Evolutionary conservation across 1,140 invertebrate species (phyloP).

Genomic region (Drosophila tristis): DNA sequence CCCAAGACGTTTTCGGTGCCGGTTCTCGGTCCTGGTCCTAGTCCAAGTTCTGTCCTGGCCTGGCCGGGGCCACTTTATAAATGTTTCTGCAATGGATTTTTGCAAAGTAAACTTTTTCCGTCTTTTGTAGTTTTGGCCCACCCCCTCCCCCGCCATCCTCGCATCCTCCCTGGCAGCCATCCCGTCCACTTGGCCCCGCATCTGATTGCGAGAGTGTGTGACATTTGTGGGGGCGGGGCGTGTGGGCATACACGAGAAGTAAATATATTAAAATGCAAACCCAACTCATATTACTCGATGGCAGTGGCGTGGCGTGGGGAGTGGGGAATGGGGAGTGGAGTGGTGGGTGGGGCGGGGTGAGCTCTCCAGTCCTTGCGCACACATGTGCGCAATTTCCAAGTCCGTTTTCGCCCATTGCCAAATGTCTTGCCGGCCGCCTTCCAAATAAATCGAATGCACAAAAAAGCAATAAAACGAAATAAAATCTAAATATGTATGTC

Average conservation of each 20-base stretch:
- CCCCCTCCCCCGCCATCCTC: too few species aligned
- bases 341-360: slow-evolving; percentile 4
- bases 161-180: not conserved
- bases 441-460: slow-evolving; percentile 82
- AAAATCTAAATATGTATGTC: slow-evolving; percentile 79
- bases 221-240: slow-evolving; percentile 51
- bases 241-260: slow-evolving; percentile 9
- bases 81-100: slow-evolving; percentile 80
- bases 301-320: not conserved
- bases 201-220: slow-evolving; percentile 76
- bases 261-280: slow-evolving; percentile 83
- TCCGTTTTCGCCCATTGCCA: slow-evolving; percentile 74
- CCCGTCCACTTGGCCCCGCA: slow-evolving; percentile 58
- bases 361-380: slow-evolving; percentile 73
- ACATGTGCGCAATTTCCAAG: slow-evolving; percentile 83
- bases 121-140: slow-evolving; percentile 68
- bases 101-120: slow-evolving; percentile 82
- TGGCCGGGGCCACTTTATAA: slow-evolving; percentile 75
- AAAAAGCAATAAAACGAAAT: slow-evolving; percentile 83
- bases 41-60: slow-evolving; percentile 1
- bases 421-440: slow-evolving; percentile 40
- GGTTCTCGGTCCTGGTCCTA: not conserved
- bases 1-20: slow-evolving; percentile 40
- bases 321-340: not conserved
- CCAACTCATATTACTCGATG: slow-evolving; percentile 74